A percentile compares a stretch with the other conserved stretches of the same genome.
phyloP scores from a whole-genome alignment of 2,888 invertebrate species.

The Rotaria sp. region DNA sequence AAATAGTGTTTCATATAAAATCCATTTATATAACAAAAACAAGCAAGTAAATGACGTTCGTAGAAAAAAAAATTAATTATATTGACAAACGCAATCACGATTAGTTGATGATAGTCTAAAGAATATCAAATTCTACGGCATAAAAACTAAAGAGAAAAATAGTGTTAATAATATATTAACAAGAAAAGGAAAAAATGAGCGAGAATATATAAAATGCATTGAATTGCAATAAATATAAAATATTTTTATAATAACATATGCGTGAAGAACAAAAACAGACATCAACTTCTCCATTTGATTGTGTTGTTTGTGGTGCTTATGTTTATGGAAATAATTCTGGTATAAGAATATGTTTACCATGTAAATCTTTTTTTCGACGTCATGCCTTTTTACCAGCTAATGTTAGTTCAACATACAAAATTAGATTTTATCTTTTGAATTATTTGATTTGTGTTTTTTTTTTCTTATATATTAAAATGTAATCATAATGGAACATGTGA shows the following conservation, averaged over 20 bases:
- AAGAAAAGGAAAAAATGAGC: not conserved
- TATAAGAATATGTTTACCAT: not conserved
- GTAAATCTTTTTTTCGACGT: conserved; percentile 5
- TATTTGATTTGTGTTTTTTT: not conserved
- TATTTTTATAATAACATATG: not conserved
- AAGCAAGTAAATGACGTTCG: not conserved
- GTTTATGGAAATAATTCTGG: not conserved
- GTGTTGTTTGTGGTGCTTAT: conserved; percentile 9
- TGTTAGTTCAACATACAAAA: not conserved
- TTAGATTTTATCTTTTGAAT: not conserved
- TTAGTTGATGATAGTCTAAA: not conserved
- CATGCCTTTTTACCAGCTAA: not conserved
- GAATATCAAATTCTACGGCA: not conserved
- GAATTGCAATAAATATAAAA: not conserved
- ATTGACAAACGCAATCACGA: not conserved
- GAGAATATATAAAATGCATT: not conserved
- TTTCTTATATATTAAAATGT: not conserved
- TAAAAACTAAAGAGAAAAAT: not conserved
- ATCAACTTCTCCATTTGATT: not conserved
- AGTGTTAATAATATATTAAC: not conserved
- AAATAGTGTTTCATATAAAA: too few species aligned
- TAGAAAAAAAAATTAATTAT: not conserved
- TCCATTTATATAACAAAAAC: not conserved
- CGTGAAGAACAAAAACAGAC: not conserved
- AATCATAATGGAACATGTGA: not conserved